phyloP scores from a whole-genome alignment of 1,140 invertebrate genomes.

The Steinernema khuongi region DNA sequence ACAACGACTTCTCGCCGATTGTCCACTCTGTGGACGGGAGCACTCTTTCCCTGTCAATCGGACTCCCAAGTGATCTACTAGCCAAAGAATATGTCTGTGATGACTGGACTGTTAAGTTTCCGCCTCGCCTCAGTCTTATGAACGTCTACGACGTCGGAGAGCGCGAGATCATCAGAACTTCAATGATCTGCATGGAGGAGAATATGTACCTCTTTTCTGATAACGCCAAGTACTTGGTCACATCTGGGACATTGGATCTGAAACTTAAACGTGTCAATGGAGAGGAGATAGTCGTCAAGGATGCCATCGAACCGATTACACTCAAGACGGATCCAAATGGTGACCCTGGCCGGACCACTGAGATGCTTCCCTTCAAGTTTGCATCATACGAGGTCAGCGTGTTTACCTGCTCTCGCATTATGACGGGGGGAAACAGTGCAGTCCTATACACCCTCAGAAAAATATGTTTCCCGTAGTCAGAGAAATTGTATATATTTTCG shows the following conservation, averaged over 20 bases:
- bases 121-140: slow-evolving; percentile 23
- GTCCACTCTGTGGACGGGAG: not conserved
- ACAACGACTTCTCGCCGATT: not conserved
- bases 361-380: not conserved
- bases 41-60: not conserved
- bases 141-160: slow-evolving; percentile 18
- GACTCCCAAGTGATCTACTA: not conserved
- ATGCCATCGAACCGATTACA: slow-evolving; percentile 21
- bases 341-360: not conserved
- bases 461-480: not conserved
- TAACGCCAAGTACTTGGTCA: slow-evolving; percentile 30
- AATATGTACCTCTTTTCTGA: slow-evolving; percentile 34
- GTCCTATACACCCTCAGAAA: not conserved
- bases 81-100: slow-evolving; percentile 15
- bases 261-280: slow-evolving; percentile 21
- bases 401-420: not conserved
- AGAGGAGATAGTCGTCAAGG: slow-evolving; percentile 7
- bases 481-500: not conserved
- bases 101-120: slow-evolving; percentile 24
- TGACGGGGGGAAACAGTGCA: not conserved
- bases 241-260: slow-evolving; percentile 32
- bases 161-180: slow-evolving; percentile 21
- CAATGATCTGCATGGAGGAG: slow-evolving; percentile 21
- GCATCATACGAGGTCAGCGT: not conserved
- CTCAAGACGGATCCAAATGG: slow-evolving; percentile 20